A percentile compares a stretch with the other conserved stretches of the same genome.
phyloP scores from a whole-genome alignment of 2,888 invertebrate genomes.

The Pseudococcus viburni region DNA sequence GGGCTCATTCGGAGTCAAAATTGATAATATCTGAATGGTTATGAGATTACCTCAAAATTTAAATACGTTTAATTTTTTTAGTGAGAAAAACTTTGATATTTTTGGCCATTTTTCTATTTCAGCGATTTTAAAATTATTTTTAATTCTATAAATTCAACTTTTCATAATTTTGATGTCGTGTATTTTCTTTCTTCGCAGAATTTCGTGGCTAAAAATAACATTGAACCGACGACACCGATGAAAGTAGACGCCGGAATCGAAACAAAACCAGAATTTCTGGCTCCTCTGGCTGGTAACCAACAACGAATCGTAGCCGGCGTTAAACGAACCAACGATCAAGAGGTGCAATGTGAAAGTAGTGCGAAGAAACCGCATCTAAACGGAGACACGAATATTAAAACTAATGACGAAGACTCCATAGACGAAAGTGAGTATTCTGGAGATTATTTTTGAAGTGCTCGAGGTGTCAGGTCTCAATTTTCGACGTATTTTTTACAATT shows the following conservation, averaged over 20 bases:
- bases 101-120: no score
- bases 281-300: slow-evolving; percentile 24
- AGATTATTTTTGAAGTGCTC: neutral
- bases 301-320: slow-evolving; percentile 65
- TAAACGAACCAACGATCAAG: slow-evolving; percentile 67
- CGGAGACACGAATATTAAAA: slow-evolving; percentile 68
- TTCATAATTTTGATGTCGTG: no score
- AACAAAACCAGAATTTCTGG: slow-evolving; percentile 50
- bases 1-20: no score
- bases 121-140: no score
- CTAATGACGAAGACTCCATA: slow-evolving; percentile 65
- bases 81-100: no score
- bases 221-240: neutral
- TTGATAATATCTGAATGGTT: no score
- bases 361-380: slow-evolving; percentile 69
- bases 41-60: no score
- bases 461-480: neutral
- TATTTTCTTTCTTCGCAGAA: slow-evolving; percentile 11
- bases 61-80: no score
- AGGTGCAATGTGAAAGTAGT: slow-evolving; percentile 66
- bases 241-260: slow-evolving; percentile 58
- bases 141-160: no score
- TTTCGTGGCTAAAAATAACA: neutral
- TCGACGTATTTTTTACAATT: neutral
- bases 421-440: slow-evolving; percentile 65